These are phyloP conservation scores for Lathronympha strigana DNA, from an alignment of 2,888 invertebrate species.

Conservation along the genomic window DNA sequence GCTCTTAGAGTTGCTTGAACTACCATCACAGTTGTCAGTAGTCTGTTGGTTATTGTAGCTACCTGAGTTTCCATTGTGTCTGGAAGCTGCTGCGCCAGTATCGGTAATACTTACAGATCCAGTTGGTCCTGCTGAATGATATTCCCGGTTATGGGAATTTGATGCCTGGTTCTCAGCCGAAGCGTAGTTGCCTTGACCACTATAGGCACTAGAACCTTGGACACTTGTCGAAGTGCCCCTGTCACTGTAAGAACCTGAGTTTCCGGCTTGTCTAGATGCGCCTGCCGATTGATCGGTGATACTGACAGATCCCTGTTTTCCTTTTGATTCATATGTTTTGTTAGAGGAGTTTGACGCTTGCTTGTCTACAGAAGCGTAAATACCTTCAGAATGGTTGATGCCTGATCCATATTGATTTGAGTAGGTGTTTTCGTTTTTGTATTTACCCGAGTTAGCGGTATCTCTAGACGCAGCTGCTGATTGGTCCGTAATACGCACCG, in stretches of 20 bases:
- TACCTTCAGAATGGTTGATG: not conserved
- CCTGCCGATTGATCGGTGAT: not conserved
- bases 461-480: not conserved
- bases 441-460: not conserved
- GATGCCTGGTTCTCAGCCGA: not conserved
- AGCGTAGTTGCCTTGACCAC: not conserved
- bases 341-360: not conserved
- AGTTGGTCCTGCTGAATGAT: not conserved
- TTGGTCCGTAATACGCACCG: not conserved
- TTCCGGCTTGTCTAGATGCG: not conserved
- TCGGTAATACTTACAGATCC: not conserved
- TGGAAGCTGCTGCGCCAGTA: not conserved
- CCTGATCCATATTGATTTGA: not conserved
- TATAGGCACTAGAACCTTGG: not conserved
- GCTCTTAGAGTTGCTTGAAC: not conserved
- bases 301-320: not conserved
- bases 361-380: not conserved
- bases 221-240: not conserved
- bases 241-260: not conserved
- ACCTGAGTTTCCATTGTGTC: not conserved
- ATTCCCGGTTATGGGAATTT: not conserved
- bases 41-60: not conserved
- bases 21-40: not conserved
- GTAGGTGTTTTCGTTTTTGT: not conserved
- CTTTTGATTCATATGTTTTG: not conserved